These are phyloP conservation scores for Acleris literana DNA, from an alignment of 2,888 invertebrate species.

Conservation along the genomic window DNA sequence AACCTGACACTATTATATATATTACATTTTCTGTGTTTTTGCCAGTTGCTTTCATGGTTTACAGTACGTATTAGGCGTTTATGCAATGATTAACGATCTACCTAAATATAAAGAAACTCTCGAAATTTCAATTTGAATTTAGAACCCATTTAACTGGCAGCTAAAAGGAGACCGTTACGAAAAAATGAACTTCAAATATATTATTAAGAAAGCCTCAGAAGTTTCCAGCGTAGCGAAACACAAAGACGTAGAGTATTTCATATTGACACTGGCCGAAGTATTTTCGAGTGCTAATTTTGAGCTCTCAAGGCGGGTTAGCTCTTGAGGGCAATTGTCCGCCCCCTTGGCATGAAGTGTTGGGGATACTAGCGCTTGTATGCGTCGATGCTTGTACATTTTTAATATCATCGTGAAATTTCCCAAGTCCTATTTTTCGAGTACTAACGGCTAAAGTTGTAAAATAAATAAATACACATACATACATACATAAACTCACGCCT, in stretches of 20 bases:
- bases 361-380: conserved; percentile 29
- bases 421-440: no score
- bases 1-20: no score
- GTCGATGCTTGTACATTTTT: conserved; percentile 1
- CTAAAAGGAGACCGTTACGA: not conserved
- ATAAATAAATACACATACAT: no score
- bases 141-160: conserved; percentile 3
- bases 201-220: conserved; percentile 16
- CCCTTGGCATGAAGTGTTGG: conserved; percentile 57
- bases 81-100: no score
- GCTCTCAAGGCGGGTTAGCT: conserved; percentile 60
- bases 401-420: no score
- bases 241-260: conserved; percentile 38
- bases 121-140: not conserved
- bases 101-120: no score
- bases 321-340: conserved; percentile 66
- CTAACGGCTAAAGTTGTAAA: no score
- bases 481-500: no score
- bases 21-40: no score
- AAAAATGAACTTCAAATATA: conserved; percentile 10
- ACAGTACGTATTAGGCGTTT: no score
- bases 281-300: conserved; percentile 71
- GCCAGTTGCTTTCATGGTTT: no score
- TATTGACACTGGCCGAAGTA: conserved; percentile 42
- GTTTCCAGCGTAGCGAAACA: conserved; percentile 37